These are phyloP conservation scores for Eurypyga helias DNA, from an alignment of 2,113 vertebrate species.

Conservation along the genomic window DNA sequence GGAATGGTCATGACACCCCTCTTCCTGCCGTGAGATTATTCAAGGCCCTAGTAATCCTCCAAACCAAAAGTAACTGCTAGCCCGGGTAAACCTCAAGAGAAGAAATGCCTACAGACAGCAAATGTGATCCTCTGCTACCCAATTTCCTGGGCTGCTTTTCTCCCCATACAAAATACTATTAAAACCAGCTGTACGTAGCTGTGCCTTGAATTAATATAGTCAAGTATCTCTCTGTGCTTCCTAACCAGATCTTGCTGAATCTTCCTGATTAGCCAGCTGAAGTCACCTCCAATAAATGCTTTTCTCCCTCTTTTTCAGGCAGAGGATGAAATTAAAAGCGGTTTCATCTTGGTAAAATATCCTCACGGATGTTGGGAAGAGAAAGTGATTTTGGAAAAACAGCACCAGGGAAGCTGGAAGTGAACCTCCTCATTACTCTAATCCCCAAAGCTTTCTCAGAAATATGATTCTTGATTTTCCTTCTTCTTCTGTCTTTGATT, in stretches of 20 bases:
- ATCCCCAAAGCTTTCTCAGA: constrained; percentile 5
- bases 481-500: background rate
- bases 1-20: background rate
- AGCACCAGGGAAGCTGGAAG: constrained; percentile 17
- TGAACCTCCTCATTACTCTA: constrained; percentile 16
- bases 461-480: background rate
- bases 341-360: background rate
- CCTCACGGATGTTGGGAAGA: background rate
- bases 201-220: background rate
- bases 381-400: background rate
- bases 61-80: background rate
- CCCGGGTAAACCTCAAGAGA: background rate
- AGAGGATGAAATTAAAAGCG: background rate
- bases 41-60: background rate
- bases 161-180: background rate
- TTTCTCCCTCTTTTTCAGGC: background rate
- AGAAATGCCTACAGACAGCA: background rate
- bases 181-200: background rate
- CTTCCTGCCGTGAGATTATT: background rate
- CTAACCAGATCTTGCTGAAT: background rate
- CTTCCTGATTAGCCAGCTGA: background rate
- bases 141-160: background rate
- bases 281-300: background rate
- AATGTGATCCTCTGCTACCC: background rate
- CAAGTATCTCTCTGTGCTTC: background rate